phyloP scores from a whole-genome alignment of 23 tunicate species.

The Halocynthia roretzi region DNA sequence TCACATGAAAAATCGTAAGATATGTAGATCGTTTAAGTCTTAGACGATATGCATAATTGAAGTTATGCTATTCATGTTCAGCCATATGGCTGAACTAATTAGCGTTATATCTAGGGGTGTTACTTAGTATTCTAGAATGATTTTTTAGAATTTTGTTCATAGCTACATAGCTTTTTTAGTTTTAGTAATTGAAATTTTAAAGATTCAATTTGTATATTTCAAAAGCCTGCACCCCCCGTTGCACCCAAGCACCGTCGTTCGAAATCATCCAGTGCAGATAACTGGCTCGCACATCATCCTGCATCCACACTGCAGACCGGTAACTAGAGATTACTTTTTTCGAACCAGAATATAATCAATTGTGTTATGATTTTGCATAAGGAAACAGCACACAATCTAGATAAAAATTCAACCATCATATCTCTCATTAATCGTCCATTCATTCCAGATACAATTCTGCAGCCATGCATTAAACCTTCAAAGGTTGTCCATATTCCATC shows the following conservation, averaged over 20 bases:
- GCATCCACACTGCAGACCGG: conserved; percentile 68
- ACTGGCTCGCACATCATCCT: conserved; percentile 94
- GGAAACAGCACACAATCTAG: too few relatives aligned
- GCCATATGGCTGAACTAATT: too few relatives aligned
- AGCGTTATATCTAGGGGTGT: too few relatives aligned
- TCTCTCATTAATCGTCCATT: not conserved
- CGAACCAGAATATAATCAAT: too few relatives aligned
- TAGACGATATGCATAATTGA: not conserved
- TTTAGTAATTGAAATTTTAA: not conserved
- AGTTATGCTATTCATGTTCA: not conserved
- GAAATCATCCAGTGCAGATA: conserved; percentile 37
- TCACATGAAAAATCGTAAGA: not conserved
- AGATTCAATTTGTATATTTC: not conserved
- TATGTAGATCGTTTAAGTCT: not conserved
- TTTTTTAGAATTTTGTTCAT: too few relatives aligned
- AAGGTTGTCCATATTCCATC: conserved; percentile 84
- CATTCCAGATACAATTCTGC: conserved; percentile 62
- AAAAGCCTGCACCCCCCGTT: conserved; percentile 63
- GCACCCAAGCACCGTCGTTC: conserved; percentile 80
- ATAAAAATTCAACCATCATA: too few relatives aligned
- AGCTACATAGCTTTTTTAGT: too few relatives aligned
- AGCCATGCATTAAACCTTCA: conserved; percentile 70
- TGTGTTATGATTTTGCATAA: too few relatives aligned
- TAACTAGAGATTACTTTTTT: not conserved
- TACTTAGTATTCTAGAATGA: too few relatives aligned